Evolutionary conservation across 2,113 vertebrate genomes (phyloP).

Genomic region (Crotalus viridis): DNA sequence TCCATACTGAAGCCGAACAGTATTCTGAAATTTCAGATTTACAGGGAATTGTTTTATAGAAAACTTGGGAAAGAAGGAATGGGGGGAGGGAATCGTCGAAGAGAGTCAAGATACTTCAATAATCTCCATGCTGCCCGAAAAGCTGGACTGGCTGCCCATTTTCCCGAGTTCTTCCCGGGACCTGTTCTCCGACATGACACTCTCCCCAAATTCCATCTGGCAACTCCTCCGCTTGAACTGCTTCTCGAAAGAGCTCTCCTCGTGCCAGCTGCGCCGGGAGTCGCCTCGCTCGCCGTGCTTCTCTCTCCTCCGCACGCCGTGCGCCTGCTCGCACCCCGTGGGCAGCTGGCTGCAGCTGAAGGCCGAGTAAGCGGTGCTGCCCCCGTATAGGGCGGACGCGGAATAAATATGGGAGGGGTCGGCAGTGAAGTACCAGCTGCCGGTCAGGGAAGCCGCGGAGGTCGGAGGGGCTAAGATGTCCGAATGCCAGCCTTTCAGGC

Average conservation of each 20-base stretch:
- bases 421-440: constrained; percentile 85
- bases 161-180: constrained; percentile 85
- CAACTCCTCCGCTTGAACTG: constrained; percentile 93
- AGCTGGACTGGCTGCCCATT: constrained; percentile 85
- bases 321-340: constrained; percentile 73
- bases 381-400: constrained; percentile 78
- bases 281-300: constrained; percentile 77
- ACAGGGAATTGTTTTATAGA: constrained; percentile 61
- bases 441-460: constrained; percentile 72
- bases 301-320: constrained; percentile 78
- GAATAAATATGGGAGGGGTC: constrained; percentile 86
- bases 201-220: constrained; percentile 94
- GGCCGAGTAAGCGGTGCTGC: constrained; percentile 59
- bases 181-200: constrained; percentile 76
- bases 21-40: constrained; percentile 69
- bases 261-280: constrained; percentile 92
- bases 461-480: constrained; percentile 85
- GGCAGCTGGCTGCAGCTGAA: constrained; percentile 80
- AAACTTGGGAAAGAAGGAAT: neutral
- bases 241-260: constrained; percentile 96
- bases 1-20: constrained; percentile 48
- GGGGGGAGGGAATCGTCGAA: neutral
- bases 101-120: constrained; percentile 89
- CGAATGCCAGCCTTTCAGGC: constrained; percentile 92
- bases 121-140: constrained; percentile 95